phyloP scores from a whole-genome alignment of 2,888 invertebrate genomes.

The Idaea aversata region DNA sequence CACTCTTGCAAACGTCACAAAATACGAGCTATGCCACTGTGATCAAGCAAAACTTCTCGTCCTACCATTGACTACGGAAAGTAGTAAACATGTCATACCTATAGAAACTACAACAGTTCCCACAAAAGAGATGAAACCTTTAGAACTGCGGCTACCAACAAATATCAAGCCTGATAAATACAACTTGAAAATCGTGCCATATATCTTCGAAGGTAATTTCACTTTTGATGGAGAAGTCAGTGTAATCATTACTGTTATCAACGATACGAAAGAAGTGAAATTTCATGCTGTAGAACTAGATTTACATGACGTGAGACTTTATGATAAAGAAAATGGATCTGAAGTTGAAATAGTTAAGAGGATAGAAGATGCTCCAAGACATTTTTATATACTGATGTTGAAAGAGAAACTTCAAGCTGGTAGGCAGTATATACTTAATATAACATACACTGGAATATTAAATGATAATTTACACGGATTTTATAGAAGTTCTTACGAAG shows the following conservation, averaged over 20 bases:
- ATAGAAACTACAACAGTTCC: conserved; percentile 52
- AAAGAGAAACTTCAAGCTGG: conserved; percentile 79
- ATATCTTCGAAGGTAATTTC: conserved; percentile 87
- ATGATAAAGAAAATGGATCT: conserved; percentile 58
- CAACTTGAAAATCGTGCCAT: conserved; percentile 85
- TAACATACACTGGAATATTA: conserved; percentile 86
- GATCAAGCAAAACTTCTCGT: conserved; percentile 67
- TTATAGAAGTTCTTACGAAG: conserved; percentile 89
- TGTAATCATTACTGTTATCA: conserved; percentile 81
- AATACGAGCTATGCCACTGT: conserved; percentile 66
- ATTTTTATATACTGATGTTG: conserved; percentile 85
- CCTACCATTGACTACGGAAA: conserved; percentile 64
- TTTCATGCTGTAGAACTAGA: conserved; percentile 87
- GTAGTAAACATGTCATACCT: conserved; percentile 57
- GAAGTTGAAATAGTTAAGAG: conserved; percentile 56
- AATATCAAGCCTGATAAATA: conserved; percentile 85
- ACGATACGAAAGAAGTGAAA: conserved; percentile 84
- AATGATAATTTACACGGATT: conserved; percentile 90
- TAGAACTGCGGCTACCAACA: conserved; percentile 85
- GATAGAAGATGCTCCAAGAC: conserved; percentile 80
- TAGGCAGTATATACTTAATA: conserved; percentile 83
- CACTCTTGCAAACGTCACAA: conserved; percentile 67
- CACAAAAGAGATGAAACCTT: conserved; percentile 33
- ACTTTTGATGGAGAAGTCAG: conserved; percentile 87
- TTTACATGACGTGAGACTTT: conserved; percentile 80